phyloP scores from a whole-genome alignment of 2,113 vertebrate species.

The Corythornis cristatus region DNA sequence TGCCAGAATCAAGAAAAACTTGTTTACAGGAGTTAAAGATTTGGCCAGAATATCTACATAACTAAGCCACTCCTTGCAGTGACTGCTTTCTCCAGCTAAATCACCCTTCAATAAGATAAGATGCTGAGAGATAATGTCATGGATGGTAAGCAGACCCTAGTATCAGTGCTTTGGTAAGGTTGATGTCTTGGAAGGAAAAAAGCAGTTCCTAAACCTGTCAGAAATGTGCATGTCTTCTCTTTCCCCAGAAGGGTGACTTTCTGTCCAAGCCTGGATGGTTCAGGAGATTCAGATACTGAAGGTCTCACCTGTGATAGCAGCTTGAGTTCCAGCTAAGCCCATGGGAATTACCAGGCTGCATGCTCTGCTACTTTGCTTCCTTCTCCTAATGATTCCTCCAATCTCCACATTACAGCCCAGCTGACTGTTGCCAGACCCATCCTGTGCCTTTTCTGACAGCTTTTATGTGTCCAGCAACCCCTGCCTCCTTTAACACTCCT shows the following conservation, averaged over 20 bases:
- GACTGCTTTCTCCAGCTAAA: neutral
- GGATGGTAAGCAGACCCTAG: neutral
- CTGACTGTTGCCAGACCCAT: neutral
- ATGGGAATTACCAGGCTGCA: neutral
- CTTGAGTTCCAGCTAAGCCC: neutral
- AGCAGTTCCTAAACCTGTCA: neutral
- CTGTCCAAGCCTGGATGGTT: neutral
- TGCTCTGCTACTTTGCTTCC: neutral
- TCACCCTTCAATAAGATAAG: neutral
- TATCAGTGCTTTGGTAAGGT: neutral
- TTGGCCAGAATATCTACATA: neutral
- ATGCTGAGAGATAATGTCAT: neutral
- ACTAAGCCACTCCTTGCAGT: neutral
- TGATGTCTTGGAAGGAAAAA: neutral
- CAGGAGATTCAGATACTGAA: neutral
- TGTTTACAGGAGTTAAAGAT: neutral
- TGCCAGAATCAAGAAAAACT: neutral
- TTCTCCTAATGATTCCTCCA: neutral
- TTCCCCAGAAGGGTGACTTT: neutral
- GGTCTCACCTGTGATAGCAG: neutral
- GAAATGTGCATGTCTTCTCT: neutral
- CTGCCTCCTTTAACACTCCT: neutral
- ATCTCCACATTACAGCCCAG: neutral
- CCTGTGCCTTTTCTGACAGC: constrained; percentile 1
- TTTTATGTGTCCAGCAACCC: neutral